Base-by-base conservation (phyloP, 2,888 invertebrate species). In the Polietes domitor region DNA sequence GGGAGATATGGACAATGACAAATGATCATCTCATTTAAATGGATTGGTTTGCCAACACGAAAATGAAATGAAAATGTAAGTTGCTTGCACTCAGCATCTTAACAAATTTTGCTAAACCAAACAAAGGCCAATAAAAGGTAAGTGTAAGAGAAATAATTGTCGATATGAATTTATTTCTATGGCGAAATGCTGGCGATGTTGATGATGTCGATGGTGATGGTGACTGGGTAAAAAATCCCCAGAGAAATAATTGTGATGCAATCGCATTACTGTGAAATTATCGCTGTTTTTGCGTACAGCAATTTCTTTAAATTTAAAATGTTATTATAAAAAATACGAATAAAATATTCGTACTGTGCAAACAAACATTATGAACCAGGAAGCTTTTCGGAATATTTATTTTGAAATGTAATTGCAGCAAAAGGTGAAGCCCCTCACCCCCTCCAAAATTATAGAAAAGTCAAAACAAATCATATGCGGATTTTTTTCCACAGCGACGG, bases 351-450 rank as follows among this genome's bases (percentile, higher is more conserved):
- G 9, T 2, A 24, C 26, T 47, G n/a, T 47, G 47, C 47, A 47
- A 47, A 47, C n/a, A 9, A 19, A 58, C 58, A 58, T 58, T 58
- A 58, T 58, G 2, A 58, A 58, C 58, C 58, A 58, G 58, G 58
- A 58, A 58, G 58, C 9, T 53, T 53, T 53, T 7, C 21, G 19
- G 53, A 21, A 26, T 58, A 10, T 58, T 58, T 24, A 26, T 58
- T 58, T 58, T 26, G 58, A 58, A 58, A 58, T 58, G 26, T 1
- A 24, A 58, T 15, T 58, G 3, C 1, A 58, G 12, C 4, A 58
- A 58, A 24, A 24, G 1, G 24, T 10, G 24, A 47, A n/a, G 9
- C 32, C 32, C 32, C 5, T 12, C 4, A 7, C 6, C 12, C 41
- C 12, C 15, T 12, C 41, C 12, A 24, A 24, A 58, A 26, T 26